phyloP scores from a whole-genome alignment of 2,113 vertebrate species.

The Ploceus nigricollis region DNA sequence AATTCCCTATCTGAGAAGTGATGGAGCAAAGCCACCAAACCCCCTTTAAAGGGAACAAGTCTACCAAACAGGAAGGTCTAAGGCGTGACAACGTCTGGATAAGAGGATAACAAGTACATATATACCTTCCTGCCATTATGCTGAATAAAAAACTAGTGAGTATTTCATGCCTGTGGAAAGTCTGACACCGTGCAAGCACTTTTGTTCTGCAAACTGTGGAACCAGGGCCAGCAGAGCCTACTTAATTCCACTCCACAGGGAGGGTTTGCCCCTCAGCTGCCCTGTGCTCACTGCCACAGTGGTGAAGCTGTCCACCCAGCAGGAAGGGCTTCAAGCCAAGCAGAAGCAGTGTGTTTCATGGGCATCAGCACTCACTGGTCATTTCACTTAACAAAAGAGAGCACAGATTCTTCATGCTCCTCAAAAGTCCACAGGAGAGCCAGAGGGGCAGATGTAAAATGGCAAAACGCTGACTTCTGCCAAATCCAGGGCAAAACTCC shows the following conservation, averaged over 20 bases:
- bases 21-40: neutral
- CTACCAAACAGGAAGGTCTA: conserved; percentile 41
- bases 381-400: neutral
- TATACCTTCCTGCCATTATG: neutral
- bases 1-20: neutral
- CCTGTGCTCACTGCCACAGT: neutral
- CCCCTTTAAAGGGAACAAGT: neutral
- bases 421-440: neutral
- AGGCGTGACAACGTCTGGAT: neutral
- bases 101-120: neutral
- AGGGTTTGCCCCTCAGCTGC: neutral
- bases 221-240: neutral
- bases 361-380: neutral
- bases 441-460: neutral
- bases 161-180: neutral
- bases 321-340: neutral
- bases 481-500: neutral
- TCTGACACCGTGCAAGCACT: neutral
- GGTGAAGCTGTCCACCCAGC: neutral
- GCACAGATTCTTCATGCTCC: neutral
- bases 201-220: neutral
- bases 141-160: neutral
- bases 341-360: neutral
- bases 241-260: neutral
- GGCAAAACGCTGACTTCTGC: neutral